Percentiles rank a stretch among this genome's conserved stretches.
Conservation (phyloP, 2,113 vertebrate genomes). For the Empidonax alnorum region DNA sequence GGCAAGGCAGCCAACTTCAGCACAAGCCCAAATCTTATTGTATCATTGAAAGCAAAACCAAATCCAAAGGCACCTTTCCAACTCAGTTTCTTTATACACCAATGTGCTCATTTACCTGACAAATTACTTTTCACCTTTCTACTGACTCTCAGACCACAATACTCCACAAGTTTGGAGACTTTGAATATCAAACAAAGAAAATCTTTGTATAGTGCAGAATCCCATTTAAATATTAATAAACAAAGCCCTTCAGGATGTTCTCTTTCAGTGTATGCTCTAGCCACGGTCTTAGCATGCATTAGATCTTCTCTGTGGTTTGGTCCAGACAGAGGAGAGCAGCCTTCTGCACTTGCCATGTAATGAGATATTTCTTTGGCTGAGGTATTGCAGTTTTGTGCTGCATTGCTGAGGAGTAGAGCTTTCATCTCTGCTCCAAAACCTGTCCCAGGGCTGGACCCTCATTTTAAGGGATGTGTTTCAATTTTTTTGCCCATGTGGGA, state of each 20-base stretch:
- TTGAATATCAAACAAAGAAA: background rate
- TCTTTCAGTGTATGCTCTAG: background rate
- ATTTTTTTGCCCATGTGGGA: background rate
- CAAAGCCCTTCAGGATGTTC: background rate
- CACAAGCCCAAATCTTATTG: conserved; percentile 29
- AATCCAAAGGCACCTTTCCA: conserved; percentile 46
- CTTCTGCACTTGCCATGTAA: background rate
- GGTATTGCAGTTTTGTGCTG: background rate
- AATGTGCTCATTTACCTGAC: background rate
- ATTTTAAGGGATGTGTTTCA: background rate
- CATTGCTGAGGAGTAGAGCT: background rate
- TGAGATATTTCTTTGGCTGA: background rate
- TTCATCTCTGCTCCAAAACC: background rate
- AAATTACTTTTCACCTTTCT: conserved; percentile 30
- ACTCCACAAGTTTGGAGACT: background rate
- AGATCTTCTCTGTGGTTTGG: background rate
- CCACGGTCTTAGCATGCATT: rapidly evolving
- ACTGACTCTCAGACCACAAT: background rate
- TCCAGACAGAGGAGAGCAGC: background rate
- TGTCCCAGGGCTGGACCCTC: background rate
- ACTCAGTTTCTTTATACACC: background rate
- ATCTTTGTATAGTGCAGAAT: background rate
- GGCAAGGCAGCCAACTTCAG: conserved; percentile 45
- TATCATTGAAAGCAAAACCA: conserved; percentile 56
- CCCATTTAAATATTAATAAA: conserved; percentile 1